Evolutionary conservation across 2,888 invertebrate genomes (phyloP).

Genomic region (Tetramorium bicarinatum): DNA sequence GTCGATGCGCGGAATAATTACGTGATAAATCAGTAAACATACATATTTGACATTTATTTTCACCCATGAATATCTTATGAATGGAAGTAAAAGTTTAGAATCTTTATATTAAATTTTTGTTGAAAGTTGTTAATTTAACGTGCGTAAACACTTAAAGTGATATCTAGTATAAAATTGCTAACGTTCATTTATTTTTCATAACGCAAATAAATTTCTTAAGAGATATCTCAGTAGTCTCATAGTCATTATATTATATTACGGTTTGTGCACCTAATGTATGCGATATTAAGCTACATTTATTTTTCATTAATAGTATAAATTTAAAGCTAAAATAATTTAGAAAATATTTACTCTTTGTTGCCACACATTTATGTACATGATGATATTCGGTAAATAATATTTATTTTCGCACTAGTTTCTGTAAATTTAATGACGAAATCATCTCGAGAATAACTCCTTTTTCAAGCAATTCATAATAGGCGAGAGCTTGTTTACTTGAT

Average conservation of each 20-base stretch:
- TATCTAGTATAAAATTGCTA: neutral
- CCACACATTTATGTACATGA: neutral
- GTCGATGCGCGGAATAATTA: neutral
- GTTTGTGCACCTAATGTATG: neutral
- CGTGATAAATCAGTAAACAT: neutral
- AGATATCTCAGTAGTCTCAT: no score
- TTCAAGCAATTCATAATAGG: slow-evolving; percentile 12
- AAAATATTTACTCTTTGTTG: neutral
- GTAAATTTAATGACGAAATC: neutral
- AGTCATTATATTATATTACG: neutral
- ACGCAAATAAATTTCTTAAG: neutral
- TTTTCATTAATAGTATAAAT: neutral
- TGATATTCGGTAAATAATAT: neutral
- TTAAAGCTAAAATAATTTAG: neutral
- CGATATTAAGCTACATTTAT: neutral
- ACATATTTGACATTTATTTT: neutral
- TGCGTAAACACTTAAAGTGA: neutral
- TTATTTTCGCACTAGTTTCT: neutral
- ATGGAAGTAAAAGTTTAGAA: neutral
- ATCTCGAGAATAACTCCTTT: neutral
- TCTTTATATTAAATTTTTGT: neutral
- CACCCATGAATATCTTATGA: neutral
- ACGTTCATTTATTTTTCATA: neutral
- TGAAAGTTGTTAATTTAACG: neutral
- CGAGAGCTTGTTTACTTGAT: slow-evolving; percentile 13